Evolutionary conservation across 2,888 invertebrate genomes (phyloP).

Genomic region (Caenorhabditis panamensis): DNA sequence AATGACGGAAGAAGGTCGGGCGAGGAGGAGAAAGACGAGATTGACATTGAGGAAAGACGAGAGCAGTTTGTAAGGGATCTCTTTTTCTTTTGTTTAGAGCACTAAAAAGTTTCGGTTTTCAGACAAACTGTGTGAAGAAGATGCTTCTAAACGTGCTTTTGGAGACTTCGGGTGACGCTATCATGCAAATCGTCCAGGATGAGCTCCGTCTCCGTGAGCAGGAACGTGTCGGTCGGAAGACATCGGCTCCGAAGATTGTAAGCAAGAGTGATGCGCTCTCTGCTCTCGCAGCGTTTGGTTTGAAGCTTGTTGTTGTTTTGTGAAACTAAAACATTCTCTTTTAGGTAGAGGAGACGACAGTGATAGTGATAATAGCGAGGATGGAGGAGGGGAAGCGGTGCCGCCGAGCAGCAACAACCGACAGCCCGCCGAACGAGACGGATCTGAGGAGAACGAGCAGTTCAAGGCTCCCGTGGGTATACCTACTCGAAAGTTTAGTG

Average conservation of each 20-base stretch:
- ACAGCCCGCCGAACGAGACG: neutral
- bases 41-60: conserved; percentile 42
- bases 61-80: conserved; percentile 56
- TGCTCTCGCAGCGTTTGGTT: conserved; percentile 70
- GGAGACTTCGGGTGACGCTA: conserved; percentile 94
- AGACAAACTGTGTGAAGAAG: conserved; percentile 66
- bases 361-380: conserved; percentile 6
- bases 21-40: conserved; percentile 18
- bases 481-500: conserved; percentile 67
- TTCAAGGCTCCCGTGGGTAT: conserved; percentile 70
- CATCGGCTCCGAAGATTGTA: conserved; percentile 64
- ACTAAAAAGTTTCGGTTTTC: neutral
- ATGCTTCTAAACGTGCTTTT: conserved; percentile 92
- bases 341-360: conserved; percentile 52
- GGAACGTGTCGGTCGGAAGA: conserved; percentile 21
- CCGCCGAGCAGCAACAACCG: neutral
- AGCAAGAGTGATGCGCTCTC: conserved; percentile 70
- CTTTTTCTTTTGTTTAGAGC: neutral
- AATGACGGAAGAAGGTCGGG: neutral
- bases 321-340: conserved; percentile 3
- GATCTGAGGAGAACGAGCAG: conserved; percentile 21
- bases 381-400: neutral
- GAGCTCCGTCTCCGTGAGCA: conserved; percentile 29
- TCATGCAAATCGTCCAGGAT: conserved; percentile 89
- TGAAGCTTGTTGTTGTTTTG: conserved; percentile 15